These are phyloP conservation scores for Saguinus imperator DNA, from an alignment of 2,113 vertebrate genomes.

Conservation along the genomic window DNA sequence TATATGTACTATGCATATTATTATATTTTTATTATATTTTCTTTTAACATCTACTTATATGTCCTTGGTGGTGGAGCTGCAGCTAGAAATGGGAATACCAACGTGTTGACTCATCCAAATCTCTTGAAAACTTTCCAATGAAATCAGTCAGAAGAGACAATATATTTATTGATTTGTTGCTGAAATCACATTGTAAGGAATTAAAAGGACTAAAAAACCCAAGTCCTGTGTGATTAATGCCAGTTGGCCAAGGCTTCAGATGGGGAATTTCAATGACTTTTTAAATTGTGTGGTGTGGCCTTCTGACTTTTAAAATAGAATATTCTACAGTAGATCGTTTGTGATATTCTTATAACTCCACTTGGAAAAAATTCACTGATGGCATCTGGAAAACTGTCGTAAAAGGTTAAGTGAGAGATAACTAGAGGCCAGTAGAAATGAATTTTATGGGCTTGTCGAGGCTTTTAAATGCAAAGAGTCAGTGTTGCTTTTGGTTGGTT, in stretches of 20 bases:
- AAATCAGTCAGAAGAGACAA: constrained; percentile 32
- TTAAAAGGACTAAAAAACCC: neutral
- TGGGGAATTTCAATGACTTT: constrained; percentile 26
- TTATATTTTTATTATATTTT: constrained; percentile 30
- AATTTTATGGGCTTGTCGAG: neutral
- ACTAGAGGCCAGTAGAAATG: neutral
- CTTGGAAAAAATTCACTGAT: constrained; percentile 43
- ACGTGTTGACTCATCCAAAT: neutral
- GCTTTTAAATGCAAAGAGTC: neutral
- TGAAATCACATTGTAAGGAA: constrained; percentile 44
- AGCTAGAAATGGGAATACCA: neutral
- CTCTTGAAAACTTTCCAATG: constrained; percentile 34
- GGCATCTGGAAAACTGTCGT: constrained; percentile 50
- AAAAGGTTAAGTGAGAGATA: constrained; percentile 47
- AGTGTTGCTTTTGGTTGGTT: neutral
- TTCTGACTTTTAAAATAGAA: constrained; percentile 59
- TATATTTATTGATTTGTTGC: constrained; percentile 30
- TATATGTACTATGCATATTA: neutral
- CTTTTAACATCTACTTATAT: neutral
- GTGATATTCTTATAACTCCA: constrained; percentile 13
- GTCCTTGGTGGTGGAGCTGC: neutral
- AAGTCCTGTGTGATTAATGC: constrained; percentile 41
- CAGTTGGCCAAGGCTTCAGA: neutral
- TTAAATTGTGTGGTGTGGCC: constrained; percentile 20
- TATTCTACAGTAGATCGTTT: constrained; percentile 54